Base-by-base conservation (phyloP, 2,888 invertebrate genomes). In the Athalia rosae region DNA sequence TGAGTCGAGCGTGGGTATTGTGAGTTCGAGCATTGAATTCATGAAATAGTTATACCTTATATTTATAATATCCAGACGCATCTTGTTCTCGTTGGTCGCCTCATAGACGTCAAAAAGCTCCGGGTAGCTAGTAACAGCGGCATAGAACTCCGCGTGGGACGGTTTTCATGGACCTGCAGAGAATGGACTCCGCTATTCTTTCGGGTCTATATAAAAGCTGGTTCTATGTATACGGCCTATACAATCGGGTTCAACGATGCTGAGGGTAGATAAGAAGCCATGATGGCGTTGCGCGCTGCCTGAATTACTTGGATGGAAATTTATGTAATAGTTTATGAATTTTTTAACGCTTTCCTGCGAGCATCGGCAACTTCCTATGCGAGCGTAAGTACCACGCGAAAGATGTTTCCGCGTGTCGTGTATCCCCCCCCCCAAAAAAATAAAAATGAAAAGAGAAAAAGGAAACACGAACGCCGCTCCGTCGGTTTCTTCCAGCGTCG, bases 311-410 rank as follows among this genome's bases (percentile, higher is more conserved):
- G 41, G 58, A 71, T 71, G 71, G 71, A 71, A 71, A 58, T 71
- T 71, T 71, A 71, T 71, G 71, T 71, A n/a, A 71, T 71, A 58
- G 71, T 71, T 71, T 71, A 71, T 71, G 71, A 71, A 71, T 71
- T 71, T 58, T 71, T 58, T 58, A 71, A 58, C 71, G 71, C 56
- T 71, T 43, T 58, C 15, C 71, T 45, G 43, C 3, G 58, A 13
- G 15, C 56, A 58, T 58, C 58, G 56, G 45, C 41, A 45, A 28
- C 28, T 28, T 28, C 28, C 28, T 2, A 28, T 2, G 28, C 28
- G 28, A 28, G 28, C 28, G 28, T 71, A 13, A 13, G 71, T 71
- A 56, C 45, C 8, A 71, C 58, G 41, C 58, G 58, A 56, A 43
- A 15, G 45, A 43, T 50, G 43, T 56, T 56, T 45, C 69, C 53